These are phyloP conservation scores for Patella depressa DNA, from an alignment of 2,888 invertebrate genomes.

Conservation along the genomic window DNA sequence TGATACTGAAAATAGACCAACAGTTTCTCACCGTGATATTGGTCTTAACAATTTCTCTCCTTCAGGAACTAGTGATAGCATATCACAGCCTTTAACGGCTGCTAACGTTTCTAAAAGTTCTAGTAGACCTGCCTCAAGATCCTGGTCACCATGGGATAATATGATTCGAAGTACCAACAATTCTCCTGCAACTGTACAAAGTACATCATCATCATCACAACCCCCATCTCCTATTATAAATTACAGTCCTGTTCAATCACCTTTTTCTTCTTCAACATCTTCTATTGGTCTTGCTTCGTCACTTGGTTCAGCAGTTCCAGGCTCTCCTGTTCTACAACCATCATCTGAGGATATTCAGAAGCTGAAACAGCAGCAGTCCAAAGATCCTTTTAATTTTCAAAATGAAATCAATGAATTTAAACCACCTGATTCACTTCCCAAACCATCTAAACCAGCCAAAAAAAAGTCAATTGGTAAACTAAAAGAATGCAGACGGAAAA, in stretches of 20 bases:
- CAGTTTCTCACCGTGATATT: too few species aligned
- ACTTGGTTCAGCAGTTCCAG: background rate
- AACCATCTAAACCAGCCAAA: background rate
- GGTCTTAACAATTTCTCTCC: too few species aligned
- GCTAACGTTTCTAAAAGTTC: background rate
- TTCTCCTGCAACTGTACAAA: conserved; percentile 4
- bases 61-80: too few species aligned
- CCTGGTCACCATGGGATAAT: conserved; percentile 8
- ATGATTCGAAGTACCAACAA: conserved; percentile 3
- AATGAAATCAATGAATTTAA: background rate
- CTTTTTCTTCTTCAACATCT: conserved; percentile 2
- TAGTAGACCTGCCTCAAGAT: background rate
- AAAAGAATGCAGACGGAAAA: background rate
- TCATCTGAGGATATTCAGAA: background rate
- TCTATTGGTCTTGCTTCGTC: background rate
- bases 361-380: background rate
- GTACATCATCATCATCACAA: background rate
- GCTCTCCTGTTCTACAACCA: background rate
- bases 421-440: background rate
- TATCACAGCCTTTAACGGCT: background rate
- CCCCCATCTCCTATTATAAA: background rate
- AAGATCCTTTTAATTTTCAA: conserved; percentile 3
- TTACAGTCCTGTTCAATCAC: background rate
- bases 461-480: background rate
- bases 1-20: too few species aligned